phyloP scores from a whole-genome alignment of 92 coral and sea anemone species.

The Parazoanthus atlanticus region DNA sequence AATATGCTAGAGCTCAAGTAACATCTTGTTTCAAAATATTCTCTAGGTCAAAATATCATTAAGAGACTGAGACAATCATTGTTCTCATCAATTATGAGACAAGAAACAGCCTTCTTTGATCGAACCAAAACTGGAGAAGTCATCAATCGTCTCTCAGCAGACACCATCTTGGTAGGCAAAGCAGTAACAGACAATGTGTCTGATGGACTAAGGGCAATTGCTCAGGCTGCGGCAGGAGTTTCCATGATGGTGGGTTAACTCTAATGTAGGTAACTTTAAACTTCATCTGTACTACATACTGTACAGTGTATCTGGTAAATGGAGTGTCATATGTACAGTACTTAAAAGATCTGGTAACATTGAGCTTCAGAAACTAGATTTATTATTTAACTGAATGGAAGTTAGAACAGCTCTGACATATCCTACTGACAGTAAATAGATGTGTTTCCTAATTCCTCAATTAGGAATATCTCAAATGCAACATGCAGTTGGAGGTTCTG shows the following conservation, averaged over 20 bases:
- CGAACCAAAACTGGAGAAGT: slow-evolving; percentile 91
- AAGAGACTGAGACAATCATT: slow-evolving; percentile 76
- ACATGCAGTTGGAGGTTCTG: too few species aligned
- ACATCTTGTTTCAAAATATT: background rate
- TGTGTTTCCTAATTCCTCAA: too few species aligned
- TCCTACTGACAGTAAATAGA: too few species aligned
- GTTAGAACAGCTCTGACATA: too few species aligned
- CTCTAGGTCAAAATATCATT: slow-evolving; percentile 80
- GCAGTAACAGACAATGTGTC: slow-evolving; percentile 99
- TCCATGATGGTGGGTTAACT: slow-evolving; percentile 88
- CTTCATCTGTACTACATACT: too few species aligned
- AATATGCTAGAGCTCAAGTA: too few species aligned
- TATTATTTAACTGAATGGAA: too few species aligned
- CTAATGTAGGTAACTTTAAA: too few species aligned
- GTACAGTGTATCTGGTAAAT: too few species aligned
- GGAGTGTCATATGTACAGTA: background rate
- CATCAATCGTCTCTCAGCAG: slow-evolving; percentile 92
- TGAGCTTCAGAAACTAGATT: background rate
- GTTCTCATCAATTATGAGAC: slow-evolving; percentile 79
- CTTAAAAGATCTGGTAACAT: background rate
- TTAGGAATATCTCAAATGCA: too few species aligned
- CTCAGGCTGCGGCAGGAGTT: slow-evolving; percentile 91
- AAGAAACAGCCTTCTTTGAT: slow-evolving; percentile 98
- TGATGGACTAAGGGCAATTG: slow-evolving; percentile 94
- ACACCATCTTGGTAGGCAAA: slow-evolving; percentile 91